phyloP scores from a whole-genome alignment of 2,113 vertebrate genomes.

The Takifugu flavidus region DNA sequence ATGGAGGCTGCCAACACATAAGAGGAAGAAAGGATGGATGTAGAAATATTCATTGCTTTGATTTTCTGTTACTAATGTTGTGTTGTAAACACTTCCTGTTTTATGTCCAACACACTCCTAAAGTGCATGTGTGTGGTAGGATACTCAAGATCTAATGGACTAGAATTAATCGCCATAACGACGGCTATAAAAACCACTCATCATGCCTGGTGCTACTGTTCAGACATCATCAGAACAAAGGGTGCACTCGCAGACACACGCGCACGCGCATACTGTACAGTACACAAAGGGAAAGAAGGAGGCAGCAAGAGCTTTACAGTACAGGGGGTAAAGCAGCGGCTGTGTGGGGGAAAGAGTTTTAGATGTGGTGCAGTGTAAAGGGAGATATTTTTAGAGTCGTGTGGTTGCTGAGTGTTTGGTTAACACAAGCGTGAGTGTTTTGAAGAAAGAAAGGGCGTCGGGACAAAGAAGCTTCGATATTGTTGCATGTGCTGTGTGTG shows the following conservation, averaged over 20 bases:
- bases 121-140: slow-evolving; percentile 12
- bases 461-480: slow-evolving; percentile 20
- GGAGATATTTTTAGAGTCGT: background rate
- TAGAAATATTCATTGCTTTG: too few relatives aligned
- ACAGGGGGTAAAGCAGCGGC: slow-evolving; percentile 12
- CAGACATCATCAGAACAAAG: slow-evolving; percentile 29
- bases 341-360: background rate
- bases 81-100: too few relatives aligned
- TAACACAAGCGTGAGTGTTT: slow-evolving; percentile 3
- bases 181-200: slow-evolving; percentile 40
- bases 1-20: too few relatives aligned
- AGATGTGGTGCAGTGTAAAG: slow-evolving; percentile 1
- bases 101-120: slow-evolving; percentile 7
- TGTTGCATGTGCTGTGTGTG: slow-evolving; percentile 37
- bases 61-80: too few relatives aligned
- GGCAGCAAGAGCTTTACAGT: slow-evolving; percentile 11
- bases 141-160: slow-evolving; percentile 56
- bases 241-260: slow-evolving; percentile 12
- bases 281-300: slow-evolving; percentile 28
- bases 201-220: slow-evolving; percentile 13
- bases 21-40: too few relatives aligned
- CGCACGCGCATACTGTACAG: slow-evolving; percentile 7
- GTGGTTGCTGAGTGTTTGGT: background rate
- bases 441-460: slow-evolving; percentile 4
- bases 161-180: slow-evolving; percentile 55